phyloP scores from a whole-genome alignment of 2,113 vertebrate species.

The Mobula birostris region DNA sequence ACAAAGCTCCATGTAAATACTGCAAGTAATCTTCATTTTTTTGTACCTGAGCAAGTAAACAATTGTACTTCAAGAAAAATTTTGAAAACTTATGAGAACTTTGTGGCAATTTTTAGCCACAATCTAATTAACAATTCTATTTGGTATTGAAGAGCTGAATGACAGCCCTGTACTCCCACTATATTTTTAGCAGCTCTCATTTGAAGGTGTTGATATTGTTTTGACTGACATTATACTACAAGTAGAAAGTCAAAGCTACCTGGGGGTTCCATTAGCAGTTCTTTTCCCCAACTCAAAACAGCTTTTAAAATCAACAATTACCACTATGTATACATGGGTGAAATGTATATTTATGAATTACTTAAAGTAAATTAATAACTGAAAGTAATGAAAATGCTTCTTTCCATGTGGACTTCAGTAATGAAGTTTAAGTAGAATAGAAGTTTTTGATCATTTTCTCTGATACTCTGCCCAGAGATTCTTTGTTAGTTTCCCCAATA shows the following conservation, averaged over 20 bases:
- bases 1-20: too few species aligned
- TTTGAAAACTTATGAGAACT: background rate
- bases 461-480: background rate
- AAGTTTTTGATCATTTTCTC: too few species aligned
- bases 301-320: background rate
- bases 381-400: constrained; percentile 8
- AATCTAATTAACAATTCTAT: background rate
- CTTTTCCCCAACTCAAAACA: background rate
- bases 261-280: background rate
- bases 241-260: background rate
- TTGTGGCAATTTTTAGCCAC: background rate
- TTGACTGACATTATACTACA: background rate
- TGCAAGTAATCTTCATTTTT: too few species aligned
- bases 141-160: background rate
- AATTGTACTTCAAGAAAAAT: background rate
- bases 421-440: background rate
- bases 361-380: background rate
- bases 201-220: background rate
- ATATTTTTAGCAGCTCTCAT: background rate
- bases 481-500: background rate
- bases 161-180: background rate
- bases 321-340: too few species aligned
- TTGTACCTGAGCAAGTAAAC: background rate
- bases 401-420: background rate
- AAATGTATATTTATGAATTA: background rate